Evolutionary conservation across 2,888 invertebrate genomes (phyloP), one percentile per base, ranked within the genome.

Genomic region (Melanostoma scalare): DNA sequence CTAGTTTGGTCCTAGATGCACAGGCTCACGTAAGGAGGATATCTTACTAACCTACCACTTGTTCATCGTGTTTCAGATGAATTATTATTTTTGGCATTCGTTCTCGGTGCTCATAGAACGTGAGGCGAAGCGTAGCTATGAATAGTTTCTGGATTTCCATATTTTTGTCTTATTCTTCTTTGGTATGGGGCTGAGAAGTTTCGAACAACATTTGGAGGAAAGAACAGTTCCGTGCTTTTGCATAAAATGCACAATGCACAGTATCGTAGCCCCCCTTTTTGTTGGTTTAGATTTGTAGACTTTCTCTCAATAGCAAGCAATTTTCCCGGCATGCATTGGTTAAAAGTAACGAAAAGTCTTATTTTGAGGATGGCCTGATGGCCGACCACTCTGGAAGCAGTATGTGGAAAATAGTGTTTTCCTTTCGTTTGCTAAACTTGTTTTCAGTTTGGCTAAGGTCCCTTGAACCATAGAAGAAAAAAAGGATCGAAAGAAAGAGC

Each of bases 281-380:
- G 4, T 9, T 61, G 6, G 44, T 36, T 1, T 20, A 4, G 1
- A 6, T 31, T n/a, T 30, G 42, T 48, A 63, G 6, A 48, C 48
- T 38, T 63, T 50, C 63, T 20, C 20, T 38, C 50, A 63, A 61
- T 35, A 61, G 60, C 35, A 61, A 71, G 75, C 65, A 67, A 81
- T 81, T 72, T 72, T 30, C 36, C 61, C 56, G 50, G 68, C 61
- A 77, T 81, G 68, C 77, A 73, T 20, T 82, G 81, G 72, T 72
- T 73, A 73, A 20, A 20, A 77, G 81, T 76, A 76, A 81, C 42
- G 72, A 72, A 76, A 72, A 77, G 72, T 82, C 73, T 68, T 52
- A 68, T 67, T 65, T 61, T 67, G n/a, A 40, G 63, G 65, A 35
- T 31, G 35, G 38, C 3, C 35, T 30, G 46, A 20, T 20, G 10